Conservation (phyloP, 92 coral and sea anemone species). For the Phenganax marumi region DNA sequence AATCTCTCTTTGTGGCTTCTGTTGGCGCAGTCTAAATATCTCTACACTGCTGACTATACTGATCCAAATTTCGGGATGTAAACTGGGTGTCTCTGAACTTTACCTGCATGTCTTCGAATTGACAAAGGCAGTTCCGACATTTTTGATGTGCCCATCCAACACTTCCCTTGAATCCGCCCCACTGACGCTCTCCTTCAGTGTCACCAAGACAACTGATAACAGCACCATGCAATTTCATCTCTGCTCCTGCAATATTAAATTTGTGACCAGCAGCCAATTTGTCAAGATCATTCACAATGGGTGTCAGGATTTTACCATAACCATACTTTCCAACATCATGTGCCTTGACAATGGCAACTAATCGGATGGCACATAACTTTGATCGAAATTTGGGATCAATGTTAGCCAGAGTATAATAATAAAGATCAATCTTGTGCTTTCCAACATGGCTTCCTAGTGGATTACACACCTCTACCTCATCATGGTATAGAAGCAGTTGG, state of each 20-base stretch:
- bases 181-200: slow-evolving; percentile 37
- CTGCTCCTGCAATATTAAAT: slow-evolving; percentile 16
- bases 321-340: slow-evolving; percentile 47
- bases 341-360: slow-evolving; percentile 50
- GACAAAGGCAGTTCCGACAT: slow-evolving; percentile 55
- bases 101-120: slow-evolving; percentile 41
- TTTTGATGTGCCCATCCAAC: slow-evolving; percentile 41
- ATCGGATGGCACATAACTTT: slow-evolving; percentile 43
- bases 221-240: slow-evolving; percentile 25
- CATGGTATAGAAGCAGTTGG: slow-evolving; percentile 57
- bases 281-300: slow-evolving; percentile 41
- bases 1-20: neutral
- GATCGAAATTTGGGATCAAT: slow-evolving; percentile 26
- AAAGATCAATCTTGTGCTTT: slow-evolving; percentile 8
- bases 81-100: slow-evolving; percentile 44
- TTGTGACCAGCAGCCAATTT: slow-evolving; percentile 27
- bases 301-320: slow-evolving; percentile 29
- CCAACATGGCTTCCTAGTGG: slow-evolving; percentile 58
- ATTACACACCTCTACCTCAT: slow-evolving; percentile 61
- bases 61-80: slow-evolving; percentile 33
- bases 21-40: slow-evolving; percentile 30
- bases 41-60: slow-evolving; percentile 35
- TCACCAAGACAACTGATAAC: slow-evolving; percentile 45
- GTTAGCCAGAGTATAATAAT: slow-evolving; percentile 43
- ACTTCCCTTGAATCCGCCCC: slow-evolving; percentile 16